Evolutionary conservation across 2,888 invertebrate genomes (phyloP), one percentile per base, ranked within the genome.

Genomic region (Macrosiphum euphorbiae): DNA sequence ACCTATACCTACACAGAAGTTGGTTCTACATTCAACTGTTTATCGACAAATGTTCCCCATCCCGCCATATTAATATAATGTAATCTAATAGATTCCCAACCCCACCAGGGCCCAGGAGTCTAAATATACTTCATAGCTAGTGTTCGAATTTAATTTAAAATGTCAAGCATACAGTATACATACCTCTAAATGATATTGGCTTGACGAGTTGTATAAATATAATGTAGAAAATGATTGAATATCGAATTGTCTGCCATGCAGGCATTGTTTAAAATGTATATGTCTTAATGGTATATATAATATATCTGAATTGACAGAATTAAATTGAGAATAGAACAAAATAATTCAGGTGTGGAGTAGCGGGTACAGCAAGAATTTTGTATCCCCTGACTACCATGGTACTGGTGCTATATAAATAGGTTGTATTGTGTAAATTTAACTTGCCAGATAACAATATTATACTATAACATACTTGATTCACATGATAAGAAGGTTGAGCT

Each of bases 61-160:
- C 10, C 28, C 3, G 13, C 10, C 28, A 61, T 11, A 11, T 5
- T 67, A n/a, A 67, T 67, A 67, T 67, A 67, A 67, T n/a, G n/a
- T 67, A n/a, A 67, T 67, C 67, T 67, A 67, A 67, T 67, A n/a
- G n/a, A 13, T 67, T n/a, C 13, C 16, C 13, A 16, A n/a, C n/a
- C 16, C n/a, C n/a, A 16, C 3, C 61, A 24, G 55, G 52, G 55
- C 26, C 11, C 58, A 67, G 5, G n/a, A n/a, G 16, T 67, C 5
- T 67, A 67, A 67, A 16, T 67, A n/a, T 67, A n/a, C 5, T 16
- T 16, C n/a, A n/a, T 4, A n/a, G n/a, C n/a, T n/a, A n/a, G 13
- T 67, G n/a, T 67, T 67, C n/a, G n/a, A n/a, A 16, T 67, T 67
- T 67, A n/a, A 67, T 67, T 67, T 67, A 67, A 67, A 67, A 67